Base-by-base conservation (phyloP, 92 coral and sea anemone species). In the Actinostola sp. region DNA sequence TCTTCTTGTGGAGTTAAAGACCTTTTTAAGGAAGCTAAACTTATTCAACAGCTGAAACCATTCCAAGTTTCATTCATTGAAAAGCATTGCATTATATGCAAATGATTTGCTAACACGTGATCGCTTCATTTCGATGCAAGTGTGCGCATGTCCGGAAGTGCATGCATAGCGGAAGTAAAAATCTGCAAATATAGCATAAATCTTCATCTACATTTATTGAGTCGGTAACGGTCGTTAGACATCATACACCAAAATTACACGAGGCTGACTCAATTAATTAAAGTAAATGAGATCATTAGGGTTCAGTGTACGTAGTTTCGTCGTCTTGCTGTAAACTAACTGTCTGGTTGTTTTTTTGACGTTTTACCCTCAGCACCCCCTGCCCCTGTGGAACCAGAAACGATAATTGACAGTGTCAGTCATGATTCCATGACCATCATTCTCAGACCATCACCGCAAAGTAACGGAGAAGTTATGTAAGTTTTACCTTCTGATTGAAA, bases 391-490 rank as follows among this genome's bases (percentile, higher is more conserved):
- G 65, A 25, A 15, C 93, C 93, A 10, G 58, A 43, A 5, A 68
- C 33, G 32, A 23, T 14, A 0, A 48, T 34, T 10, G 64, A 36
- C 12, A 61, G 70, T 0, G 73, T 82, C 33, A 86, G 86, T 16
- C 57, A 76, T 8, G 57, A 84, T 19, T 60, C 93, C 0, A 73
- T 93, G 3, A 80, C 83, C 0, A 70, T 93, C 12, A 52, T 53
- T 7, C 72, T 90, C 30, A 79, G 31, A n/a, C 70, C 82, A 36
- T 76, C 92, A 3, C 33, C 84, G 29, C 75, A 66, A 57, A 23
- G 48, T 36, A 86, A 87, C 53, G 96, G 96, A 20, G 41, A 72
- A 45, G 52, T 90, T 0, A 72, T 90, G 96, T 90, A 59, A 90
- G 89, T 89, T 51, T 3, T n/a, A n/a, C n/a, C n/a, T n/a, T n/a